phyloP scores from a whole-genome alignment of 2,113 vertebrate genomes.

The Ranitomeya imitator region DNA sequence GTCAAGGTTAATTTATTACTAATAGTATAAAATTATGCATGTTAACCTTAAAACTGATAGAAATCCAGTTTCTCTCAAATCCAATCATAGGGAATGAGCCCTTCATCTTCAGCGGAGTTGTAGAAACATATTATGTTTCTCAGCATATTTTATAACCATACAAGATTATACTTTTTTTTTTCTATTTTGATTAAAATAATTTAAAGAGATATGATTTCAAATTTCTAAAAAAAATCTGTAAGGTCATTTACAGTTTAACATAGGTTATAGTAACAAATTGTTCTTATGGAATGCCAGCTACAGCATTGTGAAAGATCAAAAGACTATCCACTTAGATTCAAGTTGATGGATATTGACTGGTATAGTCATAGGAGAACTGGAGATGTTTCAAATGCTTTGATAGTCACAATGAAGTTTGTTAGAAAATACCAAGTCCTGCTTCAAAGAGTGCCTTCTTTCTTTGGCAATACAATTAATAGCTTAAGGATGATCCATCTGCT shows the following conservation, averaged over 20 bases:
- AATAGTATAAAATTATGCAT: background rate
- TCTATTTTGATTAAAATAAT: background rate
- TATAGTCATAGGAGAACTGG: conserved; percentile 48
- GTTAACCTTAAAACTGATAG: background rate
- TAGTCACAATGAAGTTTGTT: conserved; percentile 53
- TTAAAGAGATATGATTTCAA: background rate
- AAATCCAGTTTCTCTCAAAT: background rate
- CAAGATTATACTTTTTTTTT: background rate
- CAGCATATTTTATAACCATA: background rate
- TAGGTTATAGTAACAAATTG: conserved; percentile 26
- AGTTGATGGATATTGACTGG: conserved; percentile 52
- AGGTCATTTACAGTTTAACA: conserved; percentile 32
- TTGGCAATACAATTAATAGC: conserved; percentile 51
- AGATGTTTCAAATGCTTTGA: background rate
- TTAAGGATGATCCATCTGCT: conserved; percentile 38
- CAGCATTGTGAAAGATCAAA: conserved; percentile 42
- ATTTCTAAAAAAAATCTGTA: background rate
- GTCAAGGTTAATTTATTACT: no score
- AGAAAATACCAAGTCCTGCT: conserved; percentile 28
- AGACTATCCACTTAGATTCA: conserved; percentile 47
- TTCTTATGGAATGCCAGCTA: conserved; percentile 19
- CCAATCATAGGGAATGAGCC: background rate
- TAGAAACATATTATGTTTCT: background rate
- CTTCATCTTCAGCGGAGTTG: background rate
- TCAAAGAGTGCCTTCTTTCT: conserved; percentile 42